Base-by-base conservation (phyloP, 1,140 invertebrate species). In the Drosophila leontia region DNA sequence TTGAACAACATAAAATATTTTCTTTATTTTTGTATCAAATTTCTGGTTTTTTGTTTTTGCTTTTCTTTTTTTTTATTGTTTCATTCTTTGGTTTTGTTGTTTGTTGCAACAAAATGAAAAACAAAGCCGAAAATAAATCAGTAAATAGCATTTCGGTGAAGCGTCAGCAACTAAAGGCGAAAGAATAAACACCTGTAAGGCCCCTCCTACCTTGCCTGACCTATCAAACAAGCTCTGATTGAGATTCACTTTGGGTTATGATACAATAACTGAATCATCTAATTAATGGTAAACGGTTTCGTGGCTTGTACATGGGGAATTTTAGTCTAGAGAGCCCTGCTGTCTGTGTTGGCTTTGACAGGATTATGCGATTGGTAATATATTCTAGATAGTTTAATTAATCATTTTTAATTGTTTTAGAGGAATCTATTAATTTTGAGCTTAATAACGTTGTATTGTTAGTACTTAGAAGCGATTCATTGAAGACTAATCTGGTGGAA, bases 1-100 rank as follows among this genome's bases (percentile, higher is more conserved):
- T 91, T 92, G 90, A 91, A 91, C 90, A 91, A 91, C 90, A 91
- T 85, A 91, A 91, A 91, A 91, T 91, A 91, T 91, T 91, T 92
- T 86, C 90, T 74, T 90, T 83, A 76, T 74, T 80, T 85, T 57
- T 35, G 69, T 63, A 69, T 64, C 15, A 47, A 77, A 71, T 71
- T 56, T 41, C 50, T 29, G 47, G 61, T 61, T 78, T 69, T 60
- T 53, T 34, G 29, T 34, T 51, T 50, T 63, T 53, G 50, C 59
- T 82, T 56, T 64, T 56, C 8, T 71, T 72, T 48, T 78, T 71
- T 81, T 58, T 75, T 58, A 58, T 48, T 63, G 69, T 64, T 59
- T 78, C 34, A 34, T 55, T 63, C 50, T 47, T 65, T 65, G 75
- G 37, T 39, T 75, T 75, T 51, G 29, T 75, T 67, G 42, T 75